Conservation (phyloP, 2,888 invertebrate genomes). For the Gisinianus flammeolus region DNA sequence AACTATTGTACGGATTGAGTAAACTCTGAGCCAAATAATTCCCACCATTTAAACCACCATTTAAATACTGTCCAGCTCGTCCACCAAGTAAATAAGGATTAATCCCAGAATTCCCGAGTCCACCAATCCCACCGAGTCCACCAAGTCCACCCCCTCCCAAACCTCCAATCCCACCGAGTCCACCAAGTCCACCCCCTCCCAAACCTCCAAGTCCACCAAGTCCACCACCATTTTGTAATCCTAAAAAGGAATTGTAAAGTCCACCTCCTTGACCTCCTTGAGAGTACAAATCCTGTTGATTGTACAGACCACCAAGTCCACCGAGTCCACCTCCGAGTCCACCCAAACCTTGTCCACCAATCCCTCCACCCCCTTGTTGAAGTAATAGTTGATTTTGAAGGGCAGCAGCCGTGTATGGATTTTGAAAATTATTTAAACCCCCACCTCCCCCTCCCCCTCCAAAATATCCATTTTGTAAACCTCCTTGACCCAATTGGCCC, state of each 20-base stretch:
- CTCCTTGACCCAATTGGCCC: not conserved
- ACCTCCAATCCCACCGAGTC: conserved; percentile 15
- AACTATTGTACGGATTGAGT: conserved; percentile 34
- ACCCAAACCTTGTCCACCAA: conserved; percentile 1
- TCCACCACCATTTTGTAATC: not conserved
- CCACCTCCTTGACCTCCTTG: conserved; percentile 23
- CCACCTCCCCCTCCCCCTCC: conserved; percentile 16
- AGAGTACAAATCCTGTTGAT: not conserved
- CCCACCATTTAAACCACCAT: not conserved
- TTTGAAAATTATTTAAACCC: conserved; percentile 8
- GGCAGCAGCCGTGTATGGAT: not conserved
- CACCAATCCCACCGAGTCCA: conserved; percentile 14
- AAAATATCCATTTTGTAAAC: conserved; percentile 6
- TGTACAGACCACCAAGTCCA: conserved; percentile 21
- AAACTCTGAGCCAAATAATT: conserved; percentile 24
- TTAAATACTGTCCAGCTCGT: not conserved
- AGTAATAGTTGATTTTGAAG: conserved; percentile 18
- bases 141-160: not conserved
- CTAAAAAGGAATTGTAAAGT: conserved; percentile 23
- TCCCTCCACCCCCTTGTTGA: conserved; percentile 20
- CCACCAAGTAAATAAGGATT: conserved; percentile 35
- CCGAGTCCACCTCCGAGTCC: too few relatives aligned
- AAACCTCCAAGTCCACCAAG: not conserved
- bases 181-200: not conserved
- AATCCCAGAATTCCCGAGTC: not conserved